These are phyloP conservation scores for Diphyllodes magnificus DNA, from an alignment of 2,113 vertebrate genomes.

Conservation along the genomic window DNA sequence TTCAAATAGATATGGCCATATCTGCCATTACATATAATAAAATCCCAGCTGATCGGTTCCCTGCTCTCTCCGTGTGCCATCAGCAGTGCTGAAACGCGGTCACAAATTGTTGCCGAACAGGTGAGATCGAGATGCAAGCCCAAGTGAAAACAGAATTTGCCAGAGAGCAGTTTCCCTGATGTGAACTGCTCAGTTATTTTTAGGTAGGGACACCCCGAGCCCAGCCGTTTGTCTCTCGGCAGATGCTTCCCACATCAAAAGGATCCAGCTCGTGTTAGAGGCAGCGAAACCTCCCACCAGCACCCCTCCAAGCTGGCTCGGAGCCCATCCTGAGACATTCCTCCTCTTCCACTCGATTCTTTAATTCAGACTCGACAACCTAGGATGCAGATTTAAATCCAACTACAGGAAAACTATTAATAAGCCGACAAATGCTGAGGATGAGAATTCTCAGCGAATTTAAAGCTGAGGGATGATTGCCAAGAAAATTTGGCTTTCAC, in stretches of 20 bases:
- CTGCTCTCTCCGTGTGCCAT: background rate
- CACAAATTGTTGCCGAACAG: background rate
- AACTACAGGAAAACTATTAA: slow-evolving; percentile 43
- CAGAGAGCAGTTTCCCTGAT: background rate
- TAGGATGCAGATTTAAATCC: slow-evolving; percentile 36
- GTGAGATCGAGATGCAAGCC: background rate
- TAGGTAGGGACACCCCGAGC: slow-evolving; percentile 1
- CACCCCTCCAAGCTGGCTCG: background rate
- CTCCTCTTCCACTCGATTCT: slow-evolving; percentile 12
- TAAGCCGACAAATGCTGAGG: background rate
- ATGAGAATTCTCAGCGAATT: slow-evolving; percentile 19
- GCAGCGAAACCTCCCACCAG: slow-evolving; percentile 26
- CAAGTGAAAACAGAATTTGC: background rate
- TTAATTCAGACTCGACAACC: slow-evolving; percentile 26
- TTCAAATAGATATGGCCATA: background rate
- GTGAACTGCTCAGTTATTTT: slow-evolving; percentile 31
- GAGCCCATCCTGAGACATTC: background rate
- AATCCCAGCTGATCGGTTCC: background rate
- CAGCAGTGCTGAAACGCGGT: background rate
- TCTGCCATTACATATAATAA: background rate
- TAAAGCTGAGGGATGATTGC: slow-evolving; percentile 40
- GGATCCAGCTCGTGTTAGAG: background rate
- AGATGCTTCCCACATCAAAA: slow-evolving; percentile 39
- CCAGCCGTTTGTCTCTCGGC: background rate
- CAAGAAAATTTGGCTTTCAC: slow-evolving; percentile 46